Percentiles rank a stretch among this genome's conserved stretches.
These are phyloP conservation scores for Oxyteleia sp. DNA, from an alignment of 2,888 invertebrate genomes.

Conservation along the genomic window DNA sequence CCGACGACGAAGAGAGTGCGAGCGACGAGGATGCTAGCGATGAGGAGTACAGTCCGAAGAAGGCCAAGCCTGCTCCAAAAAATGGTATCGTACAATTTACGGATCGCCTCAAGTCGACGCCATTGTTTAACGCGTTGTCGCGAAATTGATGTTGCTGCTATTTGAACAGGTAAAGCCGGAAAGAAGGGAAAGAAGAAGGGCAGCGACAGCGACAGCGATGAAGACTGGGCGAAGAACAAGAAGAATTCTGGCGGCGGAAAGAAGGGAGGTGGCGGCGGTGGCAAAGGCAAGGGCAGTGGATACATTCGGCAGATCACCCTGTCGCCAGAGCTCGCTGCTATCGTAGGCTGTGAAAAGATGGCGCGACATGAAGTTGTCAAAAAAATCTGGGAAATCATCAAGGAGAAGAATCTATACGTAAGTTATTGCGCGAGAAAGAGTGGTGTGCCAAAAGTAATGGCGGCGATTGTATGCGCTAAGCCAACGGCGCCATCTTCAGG, in stretches of 20 bases:
- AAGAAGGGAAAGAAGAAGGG: conserved; percentile 90
- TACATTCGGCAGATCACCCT: conserved; percentile 95
- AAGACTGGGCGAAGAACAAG: conserved; percentile 91
- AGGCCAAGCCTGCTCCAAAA: conserved; percentile 89
- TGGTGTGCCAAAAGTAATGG: too few species aligned
- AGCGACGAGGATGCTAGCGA: conserved; percentile 89
- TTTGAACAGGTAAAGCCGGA: conserved; percentile 82
- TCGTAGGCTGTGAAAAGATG: conserved; percentile 95
- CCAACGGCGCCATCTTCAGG: too few species aligned
- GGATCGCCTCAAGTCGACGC: too few species aligned
- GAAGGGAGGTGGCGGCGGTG: conserved; percentile 89
- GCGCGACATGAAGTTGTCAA: conserved; percentile 97
- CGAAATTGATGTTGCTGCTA: conserved; percentile 13
- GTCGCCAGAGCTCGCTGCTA: conserved; percentile 94
- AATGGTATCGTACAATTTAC: conserved; percentile 83
- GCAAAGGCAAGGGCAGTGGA: conserved; percentile 92
- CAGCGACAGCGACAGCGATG: conserved; percentile 91
- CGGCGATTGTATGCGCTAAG: too few species aligned
- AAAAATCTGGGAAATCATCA: conserved; percentile 96
- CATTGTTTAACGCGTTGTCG: too few species aligned
- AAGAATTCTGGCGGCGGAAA: conserved; percentile 86
- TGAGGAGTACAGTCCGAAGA: conserved; percentile 90
- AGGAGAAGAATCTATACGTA: conserved; percentile 94
- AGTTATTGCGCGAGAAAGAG: too few species aligned
- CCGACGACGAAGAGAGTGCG: conserved; percentile 88